Evolutionary conservation across 2,888 invertebrate genomes (phyloP), one percentile per base, ranked within the genome.

Genomic region (Rhagonycha lutea): DNA sequence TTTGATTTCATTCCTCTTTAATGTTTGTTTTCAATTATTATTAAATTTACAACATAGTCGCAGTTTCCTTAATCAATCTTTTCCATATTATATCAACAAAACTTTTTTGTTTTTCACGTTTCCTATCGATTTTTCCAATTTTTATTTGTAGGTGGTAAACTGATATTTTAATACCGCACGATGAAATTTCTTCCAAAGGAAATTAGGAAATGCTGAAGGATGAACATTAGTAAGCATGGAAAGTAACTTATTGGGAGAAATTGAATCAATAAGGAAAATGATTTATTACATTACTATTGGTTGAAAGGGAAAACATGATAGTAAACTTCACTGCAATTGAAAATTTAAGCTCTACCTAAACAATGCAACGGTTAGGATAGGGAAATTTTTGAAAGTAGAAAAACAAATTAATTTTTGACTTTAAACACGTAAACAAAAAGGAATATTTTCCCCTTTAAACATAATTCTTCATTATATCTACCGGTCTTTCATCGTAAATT

Each of bases 401-500:
- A 68, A 32, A 28, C 14, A 18, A 72, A 72, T 72, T 72, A 72
- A 72, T 72, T 68, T 67, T 72, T 24, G 23, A 26, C 61, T 28
- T 61, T 68, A 68, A 72, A 68, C 29, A 24, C 18, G 68, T 61
- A 69, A 69, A 23, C 69, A 61, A 61, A 69, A 69, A 69, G 60
- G 72, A 69, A 75, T 71, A 47, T 70, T 62, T 72, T 72, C 14
- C 60, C 75, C 23, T 62, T 26, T 32, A 69, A 75, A 69, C 65
- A 75, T 72, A 75, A 75, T 75, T 76, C 70, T 73, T 76, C 73
- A 73, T 76, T 73, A 73, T 73, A 72, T 70, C 73, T 72, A 74
- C 74, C 69, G 74, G 73, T 77, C 75, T 76, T 75, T 81, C 78
- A 78, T 74, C 80, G 76, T 79, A 81, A 81, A 81, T 81, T 80